Conservation (phyloP, 2,113 vertebrate genomes). For the Platanista minor region DNA sequence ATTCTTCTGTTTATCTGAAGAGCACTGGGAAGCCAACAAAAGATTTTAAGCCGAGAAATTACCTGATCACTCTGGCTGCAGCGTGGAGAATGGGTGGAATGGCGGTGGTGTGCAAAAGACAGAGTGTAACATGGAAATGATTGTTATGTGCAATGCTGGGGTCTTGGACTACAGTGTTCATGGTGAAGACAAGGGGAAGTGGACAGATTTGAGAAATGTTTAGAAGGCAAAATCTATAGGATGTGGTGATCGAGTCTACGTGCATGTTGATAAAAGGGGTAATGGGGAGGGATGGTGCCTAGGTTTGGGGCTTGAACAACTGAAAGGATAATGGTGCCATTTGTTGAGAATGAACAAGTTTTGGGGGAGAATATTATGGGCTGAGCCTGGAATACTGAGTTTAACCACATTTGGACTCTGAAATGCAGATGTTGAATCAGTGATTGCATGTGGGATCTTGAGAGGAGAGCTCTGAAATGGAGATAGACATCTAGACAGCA, state of each 20-base stretch:
- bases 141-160: background rate
- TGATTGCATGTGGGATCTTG: background rate
- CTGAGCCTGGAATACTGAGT: background rate
- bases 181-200: background rate
- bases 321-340: background rate
- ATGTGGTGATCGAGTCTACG: background rate
- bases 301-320: background rate
- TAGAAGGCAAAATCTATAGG: background rate
- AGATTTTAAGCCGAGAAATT: background rate
- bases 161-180: background rate
- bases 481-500: background rate
- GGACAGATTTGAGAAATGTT: background rate
- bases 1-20: conserved; percentile 13
- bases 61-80: background rate
- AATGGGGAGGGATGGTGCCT: background rate
- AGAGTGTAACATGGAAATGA: background rate
- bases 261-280: background rate
- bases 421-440: background rate
- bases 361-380: background rate
- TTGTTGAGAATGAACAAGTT: background rate
- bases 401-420: background rate
- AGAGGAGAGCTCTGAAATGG: background rate
- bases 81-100: background rate
- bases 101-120: background rate
- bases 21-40: background rate